phyloP scores from a whole-genome alignment of 2,113 vertebrate species.

The Dermatemys mawii region DNA sequence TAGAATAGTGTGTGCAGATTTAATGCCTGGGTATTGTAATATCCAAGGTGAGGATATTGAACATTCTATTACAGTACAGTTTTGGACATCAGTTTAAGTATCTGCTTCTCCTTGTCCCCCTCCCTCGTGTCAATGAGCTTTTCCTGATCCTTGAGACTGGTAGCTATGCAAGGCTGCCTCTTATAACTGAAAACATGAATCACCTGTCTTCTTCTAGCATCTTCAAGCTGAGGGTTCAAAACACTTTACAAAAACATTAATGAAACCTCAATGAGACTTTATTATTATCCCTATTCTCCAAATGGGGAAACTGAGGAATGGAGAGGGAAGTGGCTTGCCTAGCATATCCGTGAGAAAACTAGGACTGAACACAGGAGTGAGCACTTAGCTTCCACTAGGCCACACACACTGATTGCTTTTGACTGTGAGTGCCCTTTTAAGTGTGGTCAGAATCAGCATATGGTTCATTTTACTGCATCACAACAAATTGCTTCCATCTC shows the following conservation, averaged over 20 bases:
- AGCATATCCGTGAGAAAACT: neutral
- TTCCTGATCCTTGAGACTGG: neutral
- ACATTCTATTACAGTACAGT: constrained; percentile 71
- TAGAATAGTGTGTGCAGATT: constrained; percentile 62
- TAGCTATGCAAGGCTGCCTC: neutral
- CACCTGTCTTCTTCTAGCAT: neutral
- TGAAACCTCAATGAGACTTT: neutral
- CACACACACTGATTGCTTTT: neutral
- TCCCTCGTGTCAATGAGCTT: neutral
- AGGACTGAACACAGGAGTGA: neutral
- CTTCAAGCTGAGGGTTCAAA: neutral
- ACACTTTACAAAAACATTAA: neutral
- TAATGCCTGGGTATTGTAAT: constrained; percentile 63
- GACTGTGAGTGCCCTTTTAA: neutral
- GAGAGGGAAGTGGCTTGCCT: neutral
- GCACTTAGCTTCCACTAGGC: neutral
- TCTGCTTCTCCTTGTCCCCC: neutral
- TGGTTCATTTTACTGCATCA: neutral
- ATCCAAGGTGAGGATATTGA: constrained; percentile 65
- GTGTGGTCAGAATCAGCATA: neutral
- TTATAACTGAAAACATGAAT: neutral
- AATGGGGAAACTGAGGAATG: neutral
- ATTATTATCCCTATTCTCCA: neutral
- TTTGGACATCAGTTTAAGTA: constrained; percentile 63
- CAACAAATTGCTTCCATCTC: neutral